These are phyloP conservation scores for Serrognathus titanus DNA, from an alignment of 2,888 invertebrate species.

Conservation along the genomic window DNA sequence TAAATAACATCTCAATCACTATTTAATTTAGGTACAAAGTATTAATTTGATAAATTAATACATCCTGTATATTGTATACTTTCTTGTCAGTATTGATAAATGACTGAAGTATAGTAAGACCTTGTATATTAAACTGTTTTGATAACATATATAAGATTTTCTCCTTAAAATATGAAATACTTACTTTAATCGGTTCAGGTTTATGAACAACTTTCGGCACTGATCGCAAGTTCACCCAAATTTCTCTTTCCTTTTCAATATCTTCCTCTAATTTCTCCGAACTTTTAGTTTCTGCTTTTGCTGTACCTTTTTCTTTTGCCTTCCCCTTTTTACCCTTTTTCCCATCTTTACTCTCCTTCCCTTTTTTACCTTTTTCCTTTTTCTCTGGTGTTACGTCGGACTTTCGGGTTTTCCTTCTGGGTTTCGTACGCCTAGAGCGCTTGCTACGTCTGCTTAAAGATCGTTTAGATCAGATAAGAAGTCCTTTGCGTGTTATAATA, in stretches of 20 bases:
- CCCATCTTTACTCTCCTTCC: slow-evolving; percentile 6
- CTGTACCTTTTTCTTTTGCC: slow-evolving; percentile 4
- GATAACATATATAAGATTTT: no score
- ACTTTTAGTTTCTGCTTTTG: slow-evolving; percentile 3
- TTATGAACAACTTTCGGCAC: slow-evolving; percentile 33
- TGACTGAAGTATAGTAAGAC: no score
- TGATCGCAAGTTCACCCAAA: slow-evolving; percentile 34
- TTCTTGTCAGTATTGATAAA: no score
- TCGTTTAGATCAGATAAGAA: neutral
- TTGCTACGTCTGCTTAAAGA: neutral
- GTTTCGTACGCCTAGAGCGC: slow-evolving; percentile 7
- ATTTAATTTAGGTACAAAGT: no score
- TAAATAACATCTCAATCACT: no score
- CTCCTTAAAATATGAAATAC: neutral
- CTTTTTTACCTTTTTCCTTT: neutral
- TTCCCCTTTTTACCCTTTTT: slow-evolving; percentile 4
- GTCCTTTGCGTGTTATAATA: neutral
- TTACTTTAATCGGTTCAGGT: slow-evolving; percentile 26
- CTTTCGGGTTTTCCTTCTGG: neutral
- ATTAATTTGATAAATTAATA: no score
- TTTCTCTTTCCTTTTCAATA: slow-evolving; percentile 28
- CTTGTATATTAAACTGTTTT: no score
- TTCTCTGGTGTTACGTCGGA: neutral
- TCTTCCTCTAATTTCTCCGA: slow-evolving; percentile 15
- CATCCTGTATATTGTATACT: no score